phyloP scores from a whole-genome alignment of 2,888 invertebrate species.

The Heliconius ismenius region DNA sequence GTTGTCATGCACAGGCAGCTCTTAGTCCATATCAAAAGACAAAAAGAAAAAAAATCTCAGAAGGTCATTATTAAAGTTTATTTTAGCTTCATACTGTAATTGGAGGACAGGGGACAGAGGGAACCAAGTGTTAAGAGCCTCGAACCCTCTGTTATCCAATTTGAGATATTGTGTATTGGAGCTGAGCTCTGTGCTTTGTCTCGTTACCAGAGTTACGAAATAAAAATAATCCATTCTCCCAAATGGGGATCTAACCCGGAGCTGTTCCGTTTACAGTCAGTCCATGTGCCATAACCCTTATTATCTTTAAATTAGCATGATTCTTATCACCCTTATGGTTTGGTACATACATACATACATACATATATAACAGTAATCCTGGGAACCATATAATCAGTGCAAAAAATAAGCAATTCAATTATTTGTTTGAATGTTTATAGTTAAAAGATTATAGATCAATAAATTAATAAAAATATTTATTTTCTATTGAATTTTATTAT shows the following conservation, averaged over 20 bases:
- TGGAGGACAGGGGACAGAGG: not conserved
- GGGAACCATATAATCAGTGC: not conserved
- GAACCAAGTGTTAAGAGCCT: too few species aligned
- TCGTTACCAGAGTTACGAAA: not conserved
- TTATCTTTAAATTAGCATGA: not conserved
- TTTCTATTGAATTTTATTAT: not conserved
- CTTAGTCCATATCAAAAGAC: not conserved
- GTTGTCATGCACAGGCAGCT: not conserved
- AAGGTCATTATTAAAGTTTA: not conserved
- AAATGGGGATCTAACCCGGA: not conserved
- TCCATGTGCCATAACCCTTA: not conserved
- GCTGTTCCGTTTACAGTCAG: not conserved
- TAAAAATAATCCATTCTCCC: not conserved
- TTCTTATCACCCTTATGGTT: not conserved
- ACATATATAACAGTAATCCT: not conserved
- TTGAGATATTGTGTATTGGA: not conserved
- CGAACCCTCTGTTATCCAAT: too few species aligned
- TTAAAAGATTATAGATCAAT: not conserved
- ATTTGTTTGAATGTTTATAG: not conserved
- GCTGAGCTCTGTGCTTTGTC: not conserved
- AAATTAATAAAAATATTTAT: not conserved
- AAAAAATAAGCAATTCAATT: slow-evolving; percentile 2
- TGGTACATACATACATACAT: not conserved
- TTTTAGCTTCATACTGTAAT: not conserved
- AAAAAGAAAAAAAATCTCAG: not conserved